Evolutionary conservation across 1,140 invertebrate species (phyloP), one percentile per base, ranked within the genome.

Genomic region (Drosophila ambigua): DNA sequence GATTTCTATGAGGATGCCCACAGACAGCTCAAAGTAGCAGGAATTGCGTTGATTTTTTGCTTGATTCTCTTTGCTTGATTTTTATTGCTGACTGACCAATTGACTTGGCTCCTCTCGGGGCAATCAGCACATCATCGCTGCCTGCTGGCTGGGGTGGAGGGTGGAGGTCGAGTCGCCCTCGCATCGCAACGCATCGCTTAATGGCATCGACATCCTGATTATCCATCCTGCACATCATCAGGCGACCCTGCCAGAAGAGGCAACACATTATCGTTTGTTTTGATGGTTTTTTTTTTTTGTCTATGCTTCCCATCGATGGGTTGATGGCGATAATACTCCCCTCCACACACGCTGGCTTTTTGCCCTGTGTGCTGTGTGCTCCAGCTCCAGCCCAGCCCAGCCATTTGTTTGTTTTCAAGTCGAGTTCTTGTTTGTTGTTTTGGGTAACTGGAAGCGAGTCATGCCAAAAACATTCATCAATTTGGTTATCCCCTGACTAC

Each of bases 261-360:
- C 39, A 57, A 62, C 53, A 75, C 80, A 88, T 87, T 88, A 87
- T 87, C 82, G 82, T 87, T 88, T 79, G 72, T 88, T 88, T 87
- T 87, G 83, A 87, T 87, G 72, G 83, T 71, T 87, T 85, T 55
- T 69, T 76, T 45, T 20, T 20, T 20, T 20, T 2, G 20, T 55
- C 41, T 15, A 41, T 67, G 9, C 28, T 28, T n/a, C 45, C 41
- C 59, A 46, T 51, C 35, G 28, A 11, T 49, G 46, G 52, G 69
- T 73, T 74, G 65, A 66, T 55, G 26, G 35, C 35, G 35, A 39
- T 39, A 39, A 39, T 39, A 13, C 26, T 28, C 26, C 26, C 5
- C 53, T 53, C 35, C 71, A 58, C 72, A 75, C 72, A 74, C 61
- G 44, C 44, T 58, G 41, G 44, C 51, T 57, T 74, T 44, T 73